Evolutionary conservation across 2,113 vertebrate genomes (phyloP), one percentile per base, ranked within the genome.

Genomic region (Athene noctua): DNA sequence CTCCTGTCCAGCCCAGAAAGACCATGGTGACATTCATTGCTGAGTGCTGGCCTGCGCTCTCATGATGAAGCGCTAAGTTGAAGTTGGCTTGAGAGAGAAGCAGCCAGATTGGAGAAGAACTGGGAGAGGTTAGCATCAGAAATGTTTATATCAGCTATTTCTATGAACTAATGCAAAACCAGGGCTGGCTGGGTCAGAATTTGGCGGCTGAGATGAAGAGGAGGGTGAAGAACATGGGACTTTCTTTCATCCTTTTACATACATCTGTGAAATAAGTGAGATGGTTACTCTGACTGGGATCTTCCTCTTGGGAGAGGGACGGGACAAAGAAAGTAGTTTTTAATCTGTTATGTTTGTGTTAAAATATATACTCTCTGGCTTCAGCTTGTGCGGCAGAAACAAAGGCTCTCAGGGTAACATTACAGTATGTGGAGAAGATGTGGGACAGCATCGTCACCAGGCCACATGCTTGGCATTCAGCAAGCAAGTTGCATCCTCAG

Each of bases 41-140:
- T 80, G 65, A 84, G 65, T 52, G 42, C 79, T 93, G 90, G 92
- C 91, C 80, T 88, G 47, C 42, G 44, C 42, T 91, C 66, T 73
- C 9, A 2, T 92, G 91, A 96, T 95, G 86, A 96, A 95, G 78
- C 38, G 9, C 55, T 92, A 95, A 95, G 73, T 66, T 95, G 92
- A 94, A 94, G 58, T 74, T 96, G 94, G 97, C 96, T 89, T 77
- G 49, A 86, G 80, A 88, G 52, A 80, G 86, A 89, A 89, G 46
- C 63, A 71, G 47, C 91, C 86, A 86, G 27, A 55, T 77, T 88
- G 84, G 58, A 82, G 66, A 67, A 92, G 77, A 90, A 32, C 47
- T 78, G 52, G 52, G 75, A 95, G 86, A 90, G 36, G 88, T 82
- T 73, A 94, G n/a, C 42, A 58, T 66, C 78, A 96, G 54, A 95